Base-by-base conservation (phyloP, 1,140 invertebrate genomes). In the Drosophila pseudoananassae region DNA sequence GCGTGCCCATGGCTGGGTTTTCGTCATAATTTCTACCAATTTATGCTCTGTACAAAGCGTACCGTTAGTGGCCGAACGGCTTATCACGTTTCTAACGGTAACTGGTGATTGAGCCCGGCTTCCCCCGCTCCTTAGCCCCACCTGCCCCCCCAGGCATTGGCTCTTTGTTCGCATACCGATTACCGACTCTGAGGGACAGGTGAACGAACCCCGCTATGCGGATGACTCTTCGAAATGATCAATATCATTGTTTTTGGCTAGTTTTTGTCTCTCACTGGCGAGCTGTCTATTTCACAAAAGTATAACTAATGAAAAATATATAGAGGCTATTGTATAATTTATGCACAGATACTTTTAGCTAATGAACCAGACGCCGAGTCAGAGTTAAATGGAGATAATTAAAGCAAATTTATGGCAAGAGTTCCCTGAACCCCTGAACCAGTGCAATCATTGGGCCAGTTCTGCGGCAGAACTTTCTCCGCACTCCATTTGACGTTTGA, bases 81-180 rank as follows among this genome's bases (percentile, higher is more conserved):
- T 84, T 84, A 85, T 78, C 83, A 78, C 40, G 64, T 75, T 71
- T 87, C 83, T 87, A 85, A 85, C 82, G 82, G 82, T 57, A 82
- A 43, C 20, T 36, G 33, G 33, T 36, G 12, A 36, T 36, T n/a
- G 33, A 36, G 33, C 31, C 31, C 43, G 45, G 29, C 20, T 38
- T 25, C 17, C 20, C 25, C 38, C 53, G 47, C 50, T 36, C 23
- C 54, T 54, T 43, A 20, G 29, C 3, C 20, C 50, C 46, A 7
- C 56, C 52, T 61, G 20, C 20, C 46, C 58, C 47, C 70, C 56
- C 20, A 53, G 23, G 65, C 15, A 25, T 20, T 55, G 12, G 40
- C 43, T 69, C 63, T 69, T 66, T 75, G 66, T 80, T 66, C 66
- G 77, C 77, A 81, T 81, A 76, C 55, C 55, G 72, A 72, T 84